phyloP scores from a whole-genome alignment of 2,797 vertebrate species.

The Eurystomus glaucurus region DNA sequence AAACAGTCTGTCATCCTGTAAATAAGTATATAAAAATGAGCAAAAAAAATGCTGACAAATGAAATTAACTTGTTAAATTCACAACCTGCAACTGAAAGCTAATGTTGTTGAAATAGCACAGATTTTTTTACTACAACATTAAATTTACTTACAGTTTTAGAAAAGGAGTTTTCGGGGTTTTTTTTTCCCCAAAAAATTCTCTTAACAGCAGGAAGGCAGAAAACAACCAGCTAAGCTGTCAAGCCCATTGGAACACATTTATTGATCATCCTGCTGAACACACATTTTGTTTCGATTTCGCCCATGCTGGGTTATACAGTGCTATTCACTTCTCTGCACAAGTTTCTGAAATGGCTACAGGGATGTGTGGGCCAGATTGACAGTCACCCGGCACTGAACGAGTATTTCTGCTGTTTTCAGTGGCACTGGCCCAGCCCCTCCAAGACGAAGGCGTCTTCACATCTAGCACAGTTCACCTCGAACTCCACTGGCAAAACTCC shows the following conservation, averaged over 20 bases:
- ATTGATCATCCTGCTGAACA: neutral
- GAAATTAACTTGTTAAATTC: neutral
- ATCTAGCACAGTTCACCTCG: neutral
- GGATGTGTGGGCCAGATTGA: accelerated
- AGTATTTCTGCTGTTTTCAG: neutral
- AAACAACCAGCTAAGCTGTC: neutral
- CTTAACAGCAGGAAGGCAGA: neutral
- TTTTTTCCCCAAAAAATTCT: accelerated
- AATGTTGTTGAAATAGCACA: neutral
- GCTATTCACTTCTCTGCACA: neutral
- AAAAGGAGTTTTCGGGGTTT: accelerated
- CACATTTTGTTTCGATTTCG: neutral
- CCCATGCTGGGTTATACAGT: neutral
- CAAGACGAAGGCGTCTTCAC: accelerated
- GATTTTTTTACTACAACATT: neutral
- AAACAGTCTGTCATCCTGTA: neutral
- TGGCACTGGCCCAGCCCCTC: neutral
- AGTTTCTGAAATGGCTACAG: neutral
- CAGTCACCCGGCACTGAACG: accelerated
- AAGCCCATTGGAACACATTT: neutral
- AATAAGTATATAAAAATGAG: neutral
- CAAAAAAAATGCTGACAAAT: neutral
- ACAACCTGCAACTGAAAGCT: neutral
- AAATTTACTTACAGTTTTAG: neutral
- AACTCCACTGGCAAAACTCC: neutral